These are phyloP conservation scores for Metaphire vulgaris DNA, from an alignment of 1,140 invertebrate genomes.

Conservation along the genomic window DNA sequence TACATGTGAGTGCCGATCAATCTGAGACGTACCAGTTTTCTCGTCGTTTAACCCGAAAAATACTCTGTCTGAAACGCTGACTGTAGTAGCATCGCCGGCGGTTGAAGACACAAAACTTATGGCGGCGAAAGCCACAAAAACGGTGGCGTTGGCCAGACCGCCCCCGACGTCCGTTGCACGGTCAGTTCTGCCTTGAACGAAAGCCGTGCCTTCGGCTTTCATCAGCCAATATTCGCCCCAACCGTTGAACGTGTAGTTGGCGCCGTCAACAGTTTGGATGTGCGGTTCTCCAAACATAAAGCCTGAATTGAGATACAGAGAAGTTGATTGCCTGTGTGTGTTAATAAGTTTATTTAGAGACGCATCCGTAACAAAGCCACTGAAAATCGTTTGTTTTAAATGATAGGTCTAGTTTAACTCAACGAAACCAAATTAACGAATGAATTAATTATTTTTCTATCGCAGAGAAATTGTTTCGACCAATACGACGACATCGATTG, in stretches of 20 bases:
- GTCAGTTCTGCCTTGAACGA: constrained; percentile 9
- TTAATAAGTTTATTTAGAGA: too few species aligned
- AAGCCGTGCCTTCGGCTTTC: neutral
- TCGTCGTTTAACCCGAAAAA: neutral
- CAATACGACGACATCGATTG: too few species aligned
- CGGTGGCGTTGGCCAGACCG: constrained; percentile 2
- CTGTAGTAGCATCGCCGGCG: neutral
- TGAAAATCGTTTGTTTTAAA: too few species aligned
- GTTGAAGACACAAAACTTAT: neutral
- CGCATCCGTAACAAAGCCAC: too few species aligned
- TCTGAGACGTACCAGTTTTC: neutral
- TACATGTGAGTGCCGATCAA: too few species aligned
- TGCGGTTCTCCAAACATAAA: constrained; percentile 27
- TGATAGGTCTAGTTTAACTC: too few species aligned
- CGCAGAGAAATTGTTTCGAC: too few species aligned
- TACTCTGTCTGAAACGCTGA: neutral
- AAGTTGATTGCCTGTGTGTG: too few species aligned
- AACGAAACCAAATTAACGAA: too few species aligned
- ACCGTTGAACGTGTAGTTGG: constrained; percentile 29
- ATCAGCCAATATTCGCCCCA: constrained; percentile 26
- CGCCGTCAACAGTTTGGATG: constrained; percentile 26
- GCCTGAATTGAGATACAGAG: too few species aligned
- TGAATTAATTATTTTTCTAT: too few species aligned
- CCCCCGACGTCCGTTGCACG: neutral
- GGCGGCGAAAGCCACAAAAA: constrained; percentile 4